Base-by-base conservation (phyloP, 2,113 vertebrate species). In the Semicossyphus pulcher region DNA sequence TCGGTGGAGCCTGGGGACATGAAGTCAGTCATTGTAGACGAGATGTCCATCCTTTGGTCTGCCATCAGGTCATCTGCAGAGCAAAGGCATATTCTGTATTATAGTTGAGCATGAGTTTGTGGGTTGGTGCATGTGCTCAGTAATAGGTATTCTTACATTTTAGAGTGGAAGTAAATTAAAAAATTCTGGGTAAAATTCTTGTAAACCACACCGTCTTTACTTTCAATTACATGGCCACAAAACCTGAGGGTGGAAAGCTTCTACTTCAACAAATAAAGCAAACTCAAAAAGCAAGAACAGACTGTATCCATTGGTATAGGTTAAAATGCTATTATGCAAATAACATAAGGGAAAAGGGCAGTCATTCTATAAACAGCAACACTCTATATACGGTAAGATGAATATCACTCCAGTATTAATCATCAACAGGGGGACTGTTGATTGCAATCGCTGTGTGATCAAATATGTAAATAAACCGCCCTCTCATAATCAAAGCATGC, bases 1-100 rank as follows among this genome's bases (percentile, higher is more conserved):
- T 98, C 97, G 16, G 95, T 95, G 83, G 97, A 94, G 54, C 96
- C 93, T 4, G 97, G 95, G 70, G 98, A 97, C 95, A 99, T 99
- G 90, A 99, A 99, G 92, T 99, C 97, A 79, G 94, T 99, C 92
- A 99, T 99, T 16, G 98, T 99, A 81, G 98, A 99, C 85, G 97
- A 96, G 92, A 99, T 99, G 93, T 99, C 98, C 98, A 99, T 99
- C 92, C 97, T 97, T 95, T 99, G 98, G 96, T 99, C 98, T 87
- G 98, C 98, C 98, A 99, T 99, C 95, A 96, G 96, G 92, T 94
- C 92, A 92, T 94, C 96, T 98, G 74, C 21, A 45, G 65, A 23
- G 23, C 9, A 45, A 39, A 58, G 2, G 51, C 8, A 16, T 1
- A 52, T n/a, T n/a, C n/a, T n/a, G n/a, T n/a, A n/a, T n/a, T n/a